These are phyloP conservation scores for Trissoscelio sp. DNA, from an alignment of 2,888 invertebrate species.

Conservation along the genomic window DNA sequence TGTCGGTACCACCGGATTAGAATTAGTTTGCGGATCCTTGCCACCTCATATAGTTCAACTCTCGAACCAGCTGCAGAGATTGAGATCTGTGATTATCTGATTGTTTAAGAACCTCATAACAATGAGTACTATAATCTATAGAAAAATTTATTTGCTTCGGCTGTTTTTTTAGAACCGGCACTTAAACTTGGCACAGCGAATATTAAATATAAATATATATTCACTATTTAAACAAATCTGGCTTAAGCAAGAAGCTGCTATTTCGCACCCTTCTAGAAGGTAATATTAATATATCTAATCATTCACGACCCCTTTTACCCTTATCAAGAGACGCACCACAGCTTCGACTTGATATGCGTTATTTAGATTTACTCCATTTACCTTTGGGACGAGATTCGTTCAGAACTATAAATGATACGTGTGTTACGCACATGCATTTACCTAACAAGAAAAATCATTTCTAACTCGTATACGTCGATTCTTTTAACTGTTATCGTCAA, in stretches of 20 bases:
- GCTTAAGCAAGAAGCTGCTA: constrained; percentile 66
- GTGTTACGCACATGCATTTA: constrained; percentile 74
- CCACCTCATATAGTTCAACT: constrained; percentile 61
- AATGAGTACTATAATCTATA: constrained; percentile 4
- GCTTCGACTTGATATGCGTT: constrained; percentile 80
- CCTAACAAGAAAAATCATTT: constrained; percentile 74
- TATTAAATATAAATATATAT: no score
- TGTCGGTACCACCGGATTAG: constrained; percentile 83
- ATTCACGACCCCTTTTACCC: constrained; percentile 82
- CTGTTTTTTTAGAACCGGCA: no score
- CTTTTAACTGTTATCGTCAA: constrained; percentile 46
- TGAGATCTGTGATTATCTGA: constrained; percentile 67
- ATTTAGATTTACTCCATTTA: constrained; percentile 82
- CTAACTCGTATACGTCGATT: not conserved
- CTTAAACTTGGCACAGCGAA: no score
- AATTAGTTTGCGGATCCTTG: constrained; percentile 81
- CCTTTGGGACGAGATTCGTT: constrained; percentile 77
- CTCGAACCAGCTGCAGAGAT: constrained; percentile 67
- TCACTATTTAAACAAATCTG: no score
- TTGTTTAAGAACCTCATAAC: constrained; percentile 44
- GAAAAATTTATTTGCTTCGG: no score
- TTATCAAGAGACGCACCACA: constrained; percentile 79
- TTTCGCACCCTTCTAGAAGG: constrained; percentile 77
- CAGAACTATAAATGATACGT: constrained; percentile 75
- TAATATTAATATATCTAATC: constrained; percentile 83